Evolutionary conservation across 2,797 vertebrate species (phyloP), one percentile per base, ranked within the genome.

Genomic region (Melopsittacus undulatus): DNA sequence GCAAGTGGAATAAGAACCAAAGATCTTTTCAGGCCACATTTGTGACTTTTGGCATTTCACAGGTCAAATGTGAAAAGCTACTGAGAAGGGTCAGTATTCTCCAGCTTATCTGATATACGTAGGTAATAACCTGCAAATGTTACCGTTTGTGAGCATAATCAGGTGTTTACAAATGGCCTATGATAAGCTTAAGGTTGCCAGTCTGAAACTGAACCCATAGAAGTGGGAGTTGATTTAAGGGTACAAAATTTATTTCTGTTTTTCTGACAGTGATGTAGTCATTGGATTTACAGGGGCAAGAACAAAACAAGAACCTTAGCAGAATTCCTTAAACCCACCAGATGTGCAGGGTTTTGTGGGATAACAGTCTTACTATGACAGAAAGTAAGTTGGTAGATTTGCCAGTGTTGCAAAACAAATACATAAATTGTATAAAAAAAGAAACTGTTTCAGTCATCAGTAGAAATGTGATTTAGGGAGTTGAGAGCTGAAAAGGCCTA

Each of bases 401-500:
- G 59, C 56, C 61, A 77, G 1, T 76, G 64, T 94, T 91, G 81
- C 84, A 87, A 67, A 91, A 93, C 51, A 32, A 34, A 40, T 18
- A 52, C 0, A 0, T 73, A 79, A 82, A 32, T n/a, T 87, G 56
- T 66, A 85, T 81, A 67, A 1, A 0, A 87, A 87, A 92, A 75
- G 59, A 82, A 91, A 70, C 51, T 54, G 11, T 63, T 89, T 84
- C 72, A 87, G 66, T 84, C 52, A 46, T 72, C 34, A 48, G 59
- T 52, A 83, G 67, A 70, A 73, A 92, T 42, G 30, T 43, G 36
- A 83, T 92, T 91, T 92, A 74, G 79, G 64, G 87, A 91, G 72
- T 70, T 94, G 46, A 83, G 59, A 77, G 34, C 64, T 91, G 68
- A 45, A 82, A 92, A 85, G 21, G 22, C 40, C 48, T 8, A 17